phyloP scores from a whole-genome alignment of 2,888 invertebrate genomes.

The Drosophila paranaensis region DNA sequence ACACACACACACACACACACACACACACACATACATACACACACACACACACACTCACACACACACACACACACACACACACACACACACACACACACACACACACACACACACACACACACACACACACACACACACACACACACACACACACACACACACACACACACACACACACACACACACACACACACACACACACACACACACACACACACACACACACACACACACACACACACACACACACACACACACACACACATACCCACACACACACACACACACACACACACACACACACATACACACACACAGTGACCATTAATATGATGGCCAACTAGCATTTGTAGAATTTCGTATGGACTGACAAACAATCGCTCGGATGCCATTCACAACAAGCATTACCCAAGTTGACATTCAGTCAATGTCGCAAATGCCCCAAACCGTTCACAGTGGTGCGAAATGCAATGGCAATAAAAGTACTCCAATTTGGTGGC shows the following conservation, averaged over 20 bases:
- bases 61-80: constrained; percentile 15
- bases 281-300: constrained; percentile 6
- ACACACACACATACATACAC: constrained; percentile 16
- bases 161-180: constrained; percentile 12
- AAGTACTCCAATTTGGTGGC: too few relatives aligned
- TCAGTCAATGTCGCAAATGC: constrained; percentile 48
- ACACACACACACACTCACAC: constrained; percentile 9
- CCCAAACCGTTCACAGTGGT: constrained; percentile 21
- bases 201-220: constrained; percentile 15
- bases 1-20: constrained; percentile 16
- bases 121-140: constrained; percentile 14
- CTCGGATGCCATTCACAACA: constrained; percentile 33
- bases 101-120: constrained; percentile 13
- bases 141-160: constrained; percentile 14
- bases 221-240: constrained; percentile 15
- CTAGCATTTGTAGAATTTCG: constrained; percentile 35
- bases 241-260: constrained; percentile 15
- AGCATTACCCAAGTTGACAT: constrained; percentile 46
- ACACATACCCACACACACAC: constrained; percentile 9
- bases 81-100: constrained; percentile 12
- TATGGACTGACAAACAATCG: constrained; percentile 16
- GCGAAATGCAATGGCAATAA: neutral
- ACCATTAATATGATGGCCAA: constrained; percentile 64
- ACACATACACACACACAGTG: constrained; percentile 1
- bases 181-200: constrained; percentile 12